Conservation (phyloP, 2,113 vertebrate species). For the Thryonomys swinderianus region DNA sequence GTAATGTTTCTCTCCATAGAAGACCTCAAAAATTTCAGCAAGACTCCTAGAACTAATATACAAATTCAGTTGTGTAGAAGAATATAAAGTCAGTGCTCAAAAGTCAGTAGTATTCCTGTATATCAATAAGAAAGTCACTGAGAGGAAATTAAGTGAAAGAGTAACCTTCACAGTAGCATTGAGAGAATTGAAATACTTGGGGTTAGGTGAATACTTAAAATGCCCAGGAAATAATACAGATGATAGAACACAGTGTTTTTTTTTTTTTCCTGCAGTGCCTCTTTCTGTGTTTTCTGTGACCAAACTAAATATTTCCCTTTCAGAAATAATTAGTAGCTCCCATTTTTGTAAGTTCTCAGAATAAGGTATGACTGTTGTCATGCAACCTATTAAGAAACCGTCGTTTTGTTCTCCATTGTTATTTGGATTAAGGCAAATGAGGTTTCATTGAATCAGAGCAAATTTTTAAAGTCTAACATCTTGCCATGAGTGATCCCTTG, state of each 20-base stretch:
- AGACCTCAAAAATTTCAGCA: not conserved
- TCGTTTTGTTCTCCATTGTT: not conserved
- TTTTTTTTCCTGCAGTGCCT: not conserved
- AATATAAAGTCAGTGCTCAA: not conserved
- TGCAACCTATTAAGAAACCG: not conserved
- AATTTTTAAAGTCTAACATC: not conserved
- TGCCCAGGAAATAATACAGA: not conserved
- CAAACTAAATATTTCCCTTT: constrained; percentile 12
- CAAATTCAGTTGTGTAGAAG: not conserved
- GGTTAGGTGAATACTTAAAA: not conserved
- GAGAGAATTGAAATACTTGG: not conserved
- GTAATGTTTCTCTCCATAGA: not conserved
- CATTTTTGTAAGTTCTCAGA: not conserved
- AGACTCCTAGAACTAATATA: not conserved
- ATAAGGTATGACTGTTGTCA: not conserved
- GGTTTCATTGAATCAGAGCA: not conserved
- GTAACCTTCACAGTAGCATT: not conserved
- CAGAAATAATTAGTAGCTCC: not conserved
- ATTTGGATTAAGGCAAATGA: not conserved
- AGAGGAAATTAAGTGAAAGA: not conserved
- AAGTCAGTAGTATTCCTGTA: not conserved
- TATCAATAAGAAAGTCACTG: not conserved
- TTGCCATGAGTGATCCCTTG: not conserved
- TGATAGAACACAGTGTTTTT: accelerated
- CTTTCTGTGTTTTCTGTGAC: not conserved